Conservation (phyloP, 2,888 invertebrate species). For the Geophilus truncorum region DNA sequence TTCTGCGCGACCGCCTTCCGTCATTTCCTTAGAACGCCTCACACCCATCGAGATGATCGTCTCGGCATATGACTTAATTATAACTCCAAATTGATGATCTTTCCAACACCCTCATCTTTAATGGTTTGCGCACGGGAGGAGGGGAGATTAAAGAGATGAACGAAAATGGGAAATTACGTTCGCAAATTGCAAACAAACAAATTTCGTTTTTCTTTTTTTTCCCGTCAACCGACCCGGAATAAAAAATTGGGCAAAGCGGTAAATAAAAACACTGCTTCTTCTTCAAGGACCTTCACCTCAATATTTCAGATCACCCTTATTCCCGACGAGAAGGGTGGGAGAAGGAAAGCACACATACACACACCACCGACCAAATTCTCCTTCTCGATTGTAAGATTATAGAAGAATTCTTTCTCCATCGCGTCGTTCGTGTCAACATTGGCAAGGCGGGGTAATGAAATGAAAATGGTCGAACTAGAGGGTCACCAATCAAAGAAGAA, state of each 20-base stretch:
- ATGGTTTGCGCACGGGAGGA: no score
- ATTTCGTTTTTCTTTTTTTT: neutral
- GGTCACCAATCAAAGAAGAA: neutral
- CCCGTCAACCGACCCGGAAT: neutral
- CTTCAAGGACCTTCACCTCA: conserved; percentile 16
- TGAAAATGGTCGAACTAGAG: neutral
- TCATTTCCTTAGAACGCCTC: neutral
- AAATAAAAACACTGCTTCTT: neutral
- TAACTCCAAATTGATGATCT: neutral
- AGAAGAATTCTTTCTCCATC: neutral
- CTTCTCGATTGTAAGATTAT: neutral
- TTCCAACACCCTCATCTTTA: neutral
- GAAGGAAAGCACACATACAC: neutral
- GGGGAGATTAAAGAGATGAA: no score
- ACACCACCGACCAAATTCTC: neutral
- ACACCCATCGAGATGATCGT: no score
- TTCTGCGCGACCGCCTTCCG: neutral
- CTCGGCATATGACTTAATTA: neutral
- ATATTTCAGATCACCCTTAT: neutral
- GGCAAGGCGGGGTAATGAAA: neutral
- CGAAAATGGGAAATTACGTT: neutral
- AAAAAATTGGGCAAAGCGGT: neutral
- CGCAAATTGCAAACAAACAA: neutral
- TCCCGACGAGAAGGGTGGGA: neutral
- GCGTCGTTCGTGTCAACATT: neutral